Evolutionary conservation across 2,113 vertebrate genomes (phyloP), one percentile per base, ranked within the genome.

Genomic region (Carollia perspicillata): DNA sequence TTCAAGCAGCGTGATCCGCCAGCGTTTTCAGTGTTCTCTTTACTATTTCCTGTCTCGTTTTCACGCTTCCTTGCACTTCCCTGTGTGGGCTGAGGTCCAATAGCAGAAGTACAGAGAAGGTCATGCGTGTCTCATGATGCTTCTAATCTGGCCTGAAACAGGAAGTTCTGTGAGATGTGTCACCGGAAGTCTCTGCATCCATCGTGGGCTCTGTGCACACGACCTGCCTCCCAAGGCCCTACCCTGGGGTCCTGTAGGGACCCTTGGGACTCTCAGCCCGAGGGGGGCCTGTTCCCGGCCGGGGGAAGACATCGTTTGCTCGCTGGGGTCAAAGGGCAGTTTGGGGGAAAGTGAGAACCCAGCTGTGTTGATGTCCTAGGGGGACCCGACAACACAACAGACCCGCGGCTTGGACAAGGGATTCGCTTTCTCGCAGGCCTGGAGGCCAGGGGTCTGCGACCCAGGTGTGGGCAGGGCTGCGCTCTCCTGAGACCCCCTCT

Each of bases 71-170:
- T 28, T 49, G 68, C n/a, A 47, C 95, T 94, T 96, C 93, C 95
- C 86, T 84, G 42, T 35, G 40, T 40, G 20, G 60, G 26, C 51
- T 10, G 30, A 78, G 49, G 78, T 28, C 66, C 74, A 28, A 81
- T 68, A 89, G 93, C 96, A 92, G 96, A 94, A 96, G 95, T 91
- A 40, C 90, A 40, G 10, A 94, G 55, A 69, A 33, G 26, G 6
- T 88, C 78, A 42, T 10, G 16, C 11, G 72, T 0, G 0, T n/a
- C 89, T 95, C 53, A 13, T 9, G 55, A 58, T 47, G 44, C 60
- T 69, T 92, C 92, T 83, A 78, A 71, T 53, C 84, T 1, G 40
- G 42, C 60, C 77, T 16, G 8, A 58, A 47, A 89, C 66, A 83
- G 96, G 93, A 97, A 91, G 93, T 58, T 72, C 49, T 2, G 0